phyloP scores from a whole-genome alignment of 2,113 vertebrate species.

The Nerophis lumbriciformis region DNA sequence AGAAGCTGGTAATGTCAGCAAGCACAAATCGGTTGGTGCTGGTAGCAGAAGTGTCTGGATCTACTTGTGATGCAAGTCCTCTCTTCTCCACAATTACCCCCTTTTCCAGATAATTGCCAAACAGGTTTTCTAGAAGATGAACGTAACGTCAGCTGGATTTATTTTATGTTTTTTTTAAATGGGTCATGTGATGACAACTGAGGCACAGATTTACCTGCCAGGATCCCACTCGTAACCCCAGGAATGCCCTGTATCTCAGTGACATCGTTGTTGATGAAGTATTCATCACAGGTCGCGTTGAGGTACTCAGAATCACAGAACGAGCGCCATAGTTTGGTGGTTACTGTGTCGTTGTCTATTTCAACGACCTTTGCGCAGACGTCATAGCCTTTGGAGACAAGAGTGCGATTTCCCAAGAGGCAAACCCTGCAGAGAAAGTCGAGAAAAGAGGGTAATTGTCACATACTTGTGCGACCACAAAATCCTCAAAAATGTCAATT shows the following conservation, averaged over 20 bases:
- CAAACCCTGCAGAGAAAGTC: conserved; percentile 77
- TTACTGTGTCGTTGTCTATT: conserved; percentile 85
- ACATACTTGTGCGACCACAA: not conserved
- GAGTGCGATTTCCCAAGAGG: conserved; percentile 90
- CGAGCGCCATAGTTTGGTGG: conserved; percentile 88
- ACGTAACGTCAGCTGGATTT: too few relatives aligned
- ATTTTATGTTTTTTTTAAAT: not conserved
- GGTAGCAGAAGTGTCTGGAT: conserved; percentile 61
- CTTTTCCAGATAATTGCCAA: conserved; percentile 86
- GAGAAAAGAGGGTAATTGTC: not conserved
- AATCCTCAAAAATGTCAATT: not conserved
- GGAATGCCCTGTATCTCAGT: conserved; percentile 93
- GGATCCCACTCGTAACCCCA: conserved; percentile 86
- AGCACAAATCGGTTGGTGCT: conserved; percentile 86
- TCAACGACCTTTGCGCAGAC: conserved; percentile 89
- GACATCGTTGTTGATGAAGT: conserved; percentile 87
- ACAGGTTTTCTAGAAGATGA: conserved; percentile 82
- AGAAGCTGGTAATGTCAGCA: conserved; percentile 94
- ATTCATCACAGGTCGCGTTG: conserved; percentile 93
- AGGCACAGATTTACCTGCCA: conserved; percentile 74
- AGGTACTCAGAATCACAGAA: conserved; percentile 92
- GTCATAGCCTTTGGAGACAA: conserved; percentile 84
- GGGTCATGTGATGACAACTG: not conserved
- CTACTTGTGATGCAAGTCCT: conserved; percentile 65
- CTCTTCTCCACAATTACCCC: conserved; percentile 82